These are phyloP conservation scores for Pseudonaja textilis DNA, from an alignment of 2,113 vertebrate genomes.

Conservation along the genomic window DNA sequence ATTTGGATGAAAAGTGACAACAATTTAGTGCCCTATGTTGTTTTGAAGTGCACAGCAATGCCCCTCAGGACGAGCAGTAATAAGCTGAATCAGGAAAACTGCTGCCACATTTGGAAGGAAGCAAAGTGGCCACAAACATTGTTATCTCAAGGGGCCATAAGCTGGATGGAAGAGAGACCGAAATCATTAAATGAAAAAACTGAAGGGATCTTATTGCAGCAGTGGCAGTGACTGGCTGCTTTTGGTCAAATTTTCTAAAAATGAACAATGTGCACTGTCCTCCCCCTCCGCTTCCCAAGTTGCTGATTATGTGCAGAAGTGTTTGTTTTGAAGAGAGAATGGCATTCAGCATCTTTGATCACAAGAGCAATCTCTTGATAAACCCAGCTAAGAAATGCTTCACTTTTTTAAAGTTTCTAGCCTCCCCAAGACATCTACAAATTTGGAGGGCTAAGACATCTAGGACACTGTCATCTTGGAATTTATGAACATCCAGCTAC, in stretches of 20 bases:
- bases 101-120: neutral
- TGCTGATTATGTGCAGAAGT: neutral
- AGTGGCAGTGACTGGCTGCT: too few relatives aligned
- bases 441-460: neutral
- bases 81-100: neutral
- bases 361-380: neutral
- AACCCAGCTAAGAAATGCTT: neutral
- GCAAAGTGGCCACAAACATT: neutral
- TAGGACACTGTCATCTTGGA: neutral
- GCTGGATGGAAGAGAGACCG: neutral
- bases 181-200: neutral
- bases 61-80: neutral
- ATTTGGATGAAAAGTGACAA: neutral
- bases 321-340: neutral
- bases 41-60: neutral
- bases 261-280: neutral
- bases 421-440: too few relatives aligned
- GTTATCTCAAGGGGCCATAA: neutral
- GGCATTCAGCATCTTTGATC: neutral
- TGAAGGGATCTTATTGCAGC: neutral
- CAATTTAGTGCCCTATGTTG: neutral
- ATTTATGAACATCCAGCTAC: neutral
- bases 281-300: neutral
- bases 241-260: neutral
- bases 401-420: neutral